Percentiles rank a stretch among this genome's conserved stretches.
Conservation (phyloP, 2,113 vertebrate genomes). For the Paralichthys olivaceus region DNA sequence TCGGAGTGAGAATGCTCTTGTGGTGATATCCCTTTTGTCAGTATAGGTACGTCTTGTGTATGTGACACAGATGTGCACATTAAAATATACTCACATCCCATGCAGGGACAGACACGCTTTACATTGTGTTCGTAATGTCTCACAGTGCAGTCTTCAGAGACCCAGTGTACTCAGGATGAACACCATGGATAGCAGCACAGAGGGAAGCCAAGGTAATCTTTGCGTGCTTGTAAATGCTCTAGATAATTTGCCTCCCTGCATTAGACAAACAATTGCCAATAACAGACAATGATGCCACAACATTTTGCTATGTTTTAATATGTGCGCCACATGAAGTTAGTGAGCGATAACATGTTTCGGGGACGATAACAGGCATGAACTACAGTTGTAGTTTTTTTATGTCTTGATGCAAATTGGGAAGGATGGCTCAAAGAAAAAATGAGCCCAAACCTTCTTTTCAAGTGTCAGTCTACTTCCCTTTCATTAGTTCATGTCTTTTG, state of each 20-base stretch:
- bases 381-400: conserved; percentile 3
- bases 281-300: conserved; percentile 68
- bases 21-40: conserved; percentile 62
- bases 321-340: conserved; percentile 48
- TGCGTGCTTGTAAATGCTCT: conserved; percentile 65
- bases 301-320: conserved; percentile 57
- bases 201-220: conserved; percentile 73
- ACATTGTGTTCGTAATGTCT: conserved; percentile 78
- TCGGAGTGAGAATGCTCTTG: conserved; percentile 63
- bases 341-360: conserved; percentile 24
- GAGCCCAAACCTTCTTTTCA: conserved; percentile 65
- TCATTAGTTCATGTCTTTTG: conserved; percentile 64
- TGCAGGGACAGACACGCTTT: conserved; percentile 71
- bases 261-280: conserved; percentile 69
- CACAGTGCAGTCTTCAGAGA: conserved; percentile 82
- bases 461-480: conserved; percentile 67
- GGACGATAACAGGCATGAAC: neutral
- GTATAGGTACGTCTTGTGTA: conserved; percentile 67
- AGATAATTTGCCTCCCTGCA: conserved; percentile 67
- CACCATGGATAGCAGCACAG: conserved; percentile 80
- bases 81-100: conserved; percentile 71
- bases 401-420: conserved; percentile 69
- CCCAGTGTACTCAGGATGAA: conserved; percentile 77
- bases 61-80: conserved; percentile 77
- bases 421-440: conserved; percentile 59